These are phyloP conservation scores for Ibycter americanus DNA, from an alignment of 2,797 vertebrate genomes.

Conservation along the genomic window DNA sequence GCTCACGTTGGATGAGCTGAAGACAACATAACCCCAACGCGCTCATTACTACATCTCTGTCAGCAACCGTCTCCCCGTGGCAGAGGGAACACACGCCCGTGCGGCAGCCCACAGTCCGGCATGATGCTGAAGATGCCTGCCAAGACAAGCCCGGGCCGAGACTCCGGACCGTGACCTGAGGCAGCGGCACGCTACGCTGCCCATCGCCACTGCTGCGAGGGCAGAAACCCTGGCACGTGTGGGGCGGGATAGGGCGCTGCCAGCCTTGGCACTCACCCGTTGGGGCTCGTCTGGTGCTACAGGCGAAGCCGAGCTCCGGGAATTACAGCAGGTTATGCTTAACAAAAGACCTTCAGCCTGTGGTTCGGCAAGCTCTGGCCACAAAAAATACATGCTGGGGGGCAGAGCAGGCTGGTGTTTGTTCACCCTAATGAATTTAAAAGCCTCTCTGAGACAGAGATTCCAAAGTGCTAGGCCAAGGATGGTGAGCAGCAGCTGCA, in stretches of 20 bases:
- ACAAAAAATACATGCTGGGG: not conserved
- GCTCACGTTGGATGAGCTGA: not conserved
- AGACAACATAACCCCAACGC: not conserved
- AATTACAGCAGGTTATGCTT: not conserved
- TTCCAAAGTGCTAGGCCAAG: not conserved
- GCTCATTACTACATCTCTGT: accelerated
- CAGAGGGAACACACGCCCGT: not conserved
- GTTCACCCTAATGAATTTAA: accelerated
- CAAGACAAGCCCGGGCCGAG: not conserved
- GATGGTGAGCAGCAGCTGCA: accelerated
- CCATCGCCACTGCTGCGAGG: not conserved
- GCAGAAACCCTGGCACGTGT: not conserved
- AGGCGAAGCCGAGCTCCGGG: not conserved
- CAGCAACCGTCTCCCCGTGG: accelerated
- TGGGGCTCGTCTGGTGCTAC: not conserved
- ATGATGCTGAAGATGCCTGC: accelerated
- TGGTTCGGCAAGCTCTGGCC: not conserved
- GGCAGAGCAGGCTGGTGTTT: not conserved
- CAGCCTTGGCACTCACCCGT: not conserved
- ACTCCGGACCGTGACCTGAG: not conserved
- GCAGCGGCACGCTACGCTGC: not conserved
- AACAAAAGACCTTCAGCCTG: not conserved
- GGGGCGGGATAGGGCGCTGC: not conserved
- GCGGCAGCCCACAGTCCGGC: not conserved
- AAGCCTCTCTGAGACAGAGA: not conserved